Base-by-base conservation (phyloP, 2,797 vertebrate species). In the Knipowitschia caucasica region DNA sequence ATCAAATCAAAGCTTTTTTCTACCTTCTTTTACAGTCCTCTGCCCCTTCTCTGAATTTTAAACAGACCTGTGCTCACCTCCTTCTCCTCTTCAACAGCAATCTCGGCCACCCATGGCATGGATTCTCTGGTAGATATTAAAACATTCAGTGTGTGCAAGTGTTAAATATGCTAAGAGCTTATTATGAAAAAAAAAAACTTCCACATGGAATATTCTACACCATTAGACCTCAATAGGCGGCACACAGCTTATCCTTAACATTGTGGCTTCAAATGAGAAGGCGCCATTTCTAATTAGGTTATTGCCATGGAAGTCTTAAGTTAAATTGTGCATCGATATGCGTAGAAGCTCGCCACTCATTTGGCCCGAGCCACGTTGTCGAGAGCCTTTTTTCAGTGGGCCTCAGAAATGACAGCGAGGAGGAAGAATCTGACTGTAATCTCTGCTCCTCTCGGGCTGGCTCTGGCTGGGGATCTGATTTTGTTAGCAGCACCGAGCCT, bases 111-210 rank as follows among this genome's bases (percentile, higher is more conserved):
- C 67, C 77, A 15, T 68, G 64, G 69, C 77, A 73, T 39, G 61
- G 81, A 71, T 75, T 65, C 77, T 60, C 53, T 10, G 24, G 39
- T 60, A 68, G 69, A 78, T 82, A 77, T 82, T 82, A 75, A 77
- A 78, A 75, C 75, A 64, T 72, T 74, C 51, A 56, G 74, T 40
- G 23, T 62, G 66, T 62, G 75, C 71, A 83, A 81, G 84, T 47
- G 75, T 88, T 87, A 87, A 89, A 86, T 86, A 84, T 83, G 78
- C 78, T 82, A 80, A 88, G 76, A 81, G 86, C 75, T 81, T 82
- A 68, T 69, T 73, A 38, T 50, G n/a, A 52, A 34, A 12, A 35
- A 21, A 14, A 42, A 26, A 49, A 33, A 71, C 60, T 72, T 72
- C 67, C 65, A 64, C 69, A 62, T 71, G 64, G 65, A 84, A 81